These are phyloP conservation scores for Osmerus mordax DNA, from an alignment of 2,113 vertebrate genomes.

Conservation along the genomic window DNA sequence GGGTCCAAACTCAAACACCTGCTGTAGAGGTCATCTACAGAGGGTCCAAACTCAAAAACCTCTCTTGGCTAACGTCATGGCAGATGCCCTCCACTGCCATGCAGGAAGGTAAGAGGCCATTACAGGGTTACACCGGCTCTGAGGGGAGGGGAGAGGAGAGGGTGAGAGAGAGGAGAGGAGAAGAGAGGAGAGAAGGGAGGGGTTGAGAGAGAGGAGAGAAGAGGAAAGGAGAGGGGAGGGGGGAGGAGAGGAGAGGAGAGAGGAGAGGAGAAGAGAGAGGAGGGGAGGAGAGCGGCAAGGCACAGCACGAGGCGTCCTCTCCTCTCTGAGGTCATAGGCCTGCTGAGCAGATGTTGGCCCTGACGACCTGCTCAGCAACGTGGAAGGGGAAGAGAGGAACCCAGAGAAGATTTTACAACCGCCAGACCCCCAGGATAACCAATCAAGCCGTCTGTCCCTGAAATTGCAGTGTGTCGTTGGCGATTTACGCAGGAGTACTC, in stretches of 20 bases:
- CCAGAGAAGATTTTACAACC: conserved; percentile 31
- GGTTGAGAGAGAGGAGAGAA: background rate
- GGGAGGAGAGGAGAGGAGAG: conserved; percentile 4
- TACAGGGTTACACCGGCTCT: too few species aligned
- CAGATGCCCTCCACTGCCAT: too few species aligned
- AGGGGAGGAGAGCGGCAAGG: background rate
- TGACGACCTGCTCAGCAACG: conserved; percentile 36
- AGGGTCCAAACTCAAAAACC: too few species aligned
- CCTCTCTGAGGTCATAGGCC: conserved; percentile 47
- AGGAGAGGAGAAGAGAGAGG: conserved; percentile 16
- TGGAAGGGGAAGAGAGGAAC: conserved; percentile 10
- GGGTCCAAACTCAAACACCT: too few species aligned
- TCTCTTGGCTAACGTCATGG: too few species aligned
- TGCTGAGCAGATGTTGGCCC: conserved; percentile 63
- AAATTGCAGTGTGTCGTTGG: conserved; percentile 41
- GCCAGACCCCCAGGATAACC: conserved; percentile 27
- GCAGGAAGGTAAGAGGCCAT: too few species aligned
- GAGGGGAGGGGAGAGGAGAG: background rate
- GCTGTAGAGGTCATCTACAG: too few species aligned
- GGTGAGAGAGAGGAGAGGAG: too few species aligned
- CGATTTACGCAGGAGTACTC: conserved; percentile 4
- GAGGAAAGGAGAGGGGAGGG: conserved; percentile 3
- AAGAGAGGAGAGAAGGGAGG: background rate
- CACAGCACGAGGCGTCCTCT: background rate
- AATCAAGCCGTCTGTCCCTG: conserved; percentile 32